Evolutionary conservation across 2,797 vertebrate genomes (phyloP), one percentile per base, ranked within the genome.

Genomic region (Aselliscus stoliczkanus): DNA sequence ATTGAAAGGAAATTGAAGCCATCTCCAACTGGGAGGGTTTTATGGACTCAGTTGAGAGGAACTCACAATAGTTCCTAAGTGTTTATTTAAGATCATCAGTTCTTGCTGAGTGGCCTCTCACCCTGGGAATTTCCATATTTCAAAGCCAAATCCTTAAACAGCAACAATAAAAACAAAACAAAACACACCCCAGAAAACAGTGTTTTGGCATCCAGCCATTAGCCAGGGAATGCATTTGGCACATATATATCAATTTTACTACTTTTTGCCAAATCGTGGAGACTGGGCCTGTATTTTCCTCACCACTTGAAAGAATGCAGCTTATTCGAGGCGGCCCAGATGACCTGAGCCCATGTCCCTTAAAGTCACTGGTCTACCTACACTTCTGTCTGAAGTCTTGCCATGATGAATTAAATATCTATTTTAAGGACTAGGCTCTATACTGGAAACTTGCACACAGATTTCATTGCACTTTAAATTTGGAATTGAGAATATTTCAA

Each of bases 71-170:
- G 42, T 12, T 42, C n/a, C 39, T 81, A 54, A 31, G 87, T 73
- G 77, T 52, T 64, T 31, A 42, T 52, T 64, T 31, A 42, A 27
- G n/a, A 42, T 77, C 44, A 44, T 85, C 79, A 39, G 47, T 90
- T 93, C 44, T 92, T 92, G n/a, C 52, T 80, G 64, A 88, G 52
- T 15, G 44, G 44, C 67, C 77, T 89, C 58, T 70, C 47, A 67
- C 69, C 27, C 23, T 25, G 85, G 93, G 90, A 67, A 79, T 96
- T 88, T 90, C 82, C 29, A 54, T 80, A 90, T 72, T 93, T 58
- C 76, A 95, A 92, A 95, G 85, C 31, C 72, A 95, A 96, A 67
- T 79, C 52, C 27, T 44, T 70, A 79, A 67, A 82, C 12, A n/a
- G 25, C 9, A 52, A 65, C 64, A 75, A 10, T 11, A 79, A 42